Conservation (phyloP, 2,888 invertebrate genomes). For the Caenorhabditis becei region DNA sequence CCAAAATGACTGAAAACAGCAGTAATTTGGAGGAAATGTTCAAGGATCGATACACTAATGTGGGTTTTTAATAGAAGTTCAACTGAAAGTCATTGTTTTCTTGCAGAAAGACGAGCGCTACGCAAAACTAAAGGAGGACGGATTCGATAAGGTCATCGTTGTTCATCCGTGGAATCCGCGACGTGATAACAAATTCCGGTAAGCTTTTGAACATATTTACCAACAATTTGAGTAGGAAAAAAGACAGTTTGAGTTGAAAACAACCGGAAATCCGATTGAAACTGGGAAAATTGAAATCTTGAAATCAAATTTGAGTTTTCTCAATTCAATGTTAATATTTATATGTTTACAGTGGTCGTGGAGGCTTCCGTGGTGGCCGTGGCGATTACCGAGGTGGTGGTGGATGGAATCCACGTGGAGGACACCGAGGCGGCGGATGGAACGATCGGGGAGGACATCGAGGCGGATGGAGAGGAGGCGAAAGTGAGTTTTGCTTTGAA, state of each 20-base stretch:
- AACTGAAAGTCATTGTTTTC: too few species aligned
- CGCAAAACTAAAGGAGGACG: slow-evolving; percentile 35
- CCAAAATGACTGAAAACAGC: slow-evolving; percentile 38
- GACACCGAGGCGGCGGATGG: slow-evolving; percentile 20
- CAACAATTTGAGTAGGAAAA: background rate
- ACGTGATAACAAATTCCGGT: slow-evolving; percentile 30
- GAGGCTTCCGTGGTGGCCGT: slow-evolving; percentile 26
- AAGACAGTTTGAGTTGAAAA: too few species aligned
- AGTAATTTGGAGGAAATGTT: slow-evolving; percentile 44
- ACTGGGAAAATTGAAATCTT: background rate
- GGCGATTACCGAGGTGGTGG: slow-evolving; percentile 14
- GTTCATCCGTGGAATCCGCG: slow-evolving; percentile 55
- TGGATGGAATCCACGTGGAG: slow-evolving; percentile 36
- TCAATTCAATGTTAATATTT: background rate
- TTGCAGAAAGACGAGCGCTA: slow-evolving; percentile 54
- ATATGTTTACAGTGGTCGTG: slow-evolving; percentile 30
- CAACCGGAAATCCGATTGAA: background rate
- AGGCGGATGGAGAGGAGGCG: slow-evolving; percentile 21
- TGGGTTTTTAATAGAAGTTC: slow-evolving; percentile 7
- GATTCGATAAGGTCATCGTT: slow-evolving; percentile 49
- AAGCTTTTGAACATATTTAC: background rate
- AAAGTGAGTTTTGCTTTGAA: too few species aligned
- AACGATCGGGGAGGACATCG: slow-evolving; percentile 23
- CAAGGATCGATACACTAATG: slow-evolving; percentile 48
- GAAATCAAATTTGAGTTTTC: background rate